Evolutionary conservation across 2,888 invertebrate species (phyloP).

Genomic region (Hemistola chrysoprasaria): DNA sequence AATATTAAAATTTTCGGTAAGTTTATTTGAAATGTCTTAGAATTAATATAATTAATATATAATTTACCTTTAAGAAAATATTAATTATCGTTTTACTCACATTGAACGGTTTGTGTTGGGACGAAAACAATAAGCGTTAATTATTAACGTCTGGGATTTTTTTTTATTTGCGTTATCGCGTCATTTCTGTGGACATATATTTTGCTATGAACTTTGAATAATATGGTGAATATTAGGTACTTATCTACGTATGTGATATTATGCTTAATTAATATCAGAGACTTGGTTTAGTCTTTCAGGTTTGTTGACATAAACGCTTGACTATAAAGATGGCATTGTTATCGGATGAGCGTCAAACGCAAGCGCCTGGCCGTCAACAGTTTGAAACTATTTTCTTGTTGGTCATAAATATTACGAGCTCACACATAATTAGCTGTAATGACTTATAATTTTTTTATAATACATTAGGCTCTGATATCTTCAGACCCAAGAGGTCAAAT

Average conservation of each 20-base stretch:
- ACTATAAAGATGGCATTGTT: constrained; percentile 1
- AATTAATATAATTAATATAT: too few species aligned
- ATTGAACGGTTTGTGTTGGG: constrained; percentile 1
- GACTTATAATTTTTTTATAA: too few species aligned
- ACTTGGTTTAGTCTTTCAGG: constrained; percentile 3
- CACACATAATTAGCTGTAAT: too few species aligned
- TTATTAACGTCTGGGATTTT: constrained; percentile 16
- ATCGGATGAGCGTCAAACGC: constrained; percentile 10
- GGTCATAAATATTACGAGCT: neutral
- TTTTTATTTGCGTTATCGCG: constrained; percentile 15
- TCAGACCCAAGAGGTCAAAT: too few species aligned
- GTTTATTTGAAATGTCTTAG: constrained; percentile 2
- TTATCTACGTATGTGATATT: too few species aligned
- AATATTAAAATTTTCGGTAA: constrained; percentile 68
- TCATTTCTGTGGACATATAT: constrained; percentile 3
- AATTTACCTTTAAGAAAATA: neutral
- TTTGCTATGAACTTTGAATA: constrained; percentile 3
- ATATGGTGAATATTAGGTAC: neutral
- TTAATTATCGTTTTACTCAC: constrained; percentile 1
- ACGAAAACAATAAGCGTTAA: constrained; percentile 25
- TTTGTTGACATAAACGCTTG: constrained; percentile 8
- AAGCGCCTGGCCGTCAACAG: constrained; percentile 4
- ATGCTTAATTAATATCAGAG: too few species aligned
- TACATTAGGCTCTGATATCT: too few species aligned
- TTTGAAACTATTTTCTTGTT: neutral